These are phyloP conservation scores for Nesogale talazaci DNA, from an alignment of 2,113 vertebrate species.

Conservation along the genomic window DNA sequence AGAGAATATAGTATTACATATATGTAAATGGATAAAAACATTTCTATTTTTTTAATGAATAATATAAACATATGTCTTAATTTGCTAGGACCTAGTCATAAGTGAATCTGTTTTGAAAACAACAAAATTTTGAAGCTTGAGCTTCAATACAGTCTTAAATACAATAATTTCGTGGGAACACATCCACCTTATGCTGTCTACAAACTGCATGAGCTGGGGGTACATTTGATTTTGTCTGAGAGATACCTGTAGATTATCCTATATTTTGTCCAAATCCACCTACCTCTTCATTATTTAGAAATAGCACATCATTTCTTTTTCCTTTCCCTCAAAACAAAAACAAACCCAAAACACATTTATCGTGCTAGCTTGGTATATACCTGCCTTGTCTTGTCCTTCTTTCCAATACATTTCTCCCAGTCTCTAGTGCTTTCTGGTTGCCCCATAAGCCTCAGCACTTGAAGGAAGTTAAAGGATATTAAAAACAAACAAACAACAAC, in stretches of 20 bases:
- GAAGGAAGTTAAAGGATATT: not conserved
- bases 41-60: not conserved
- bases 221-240: not conserved
- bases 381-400: not conserved
- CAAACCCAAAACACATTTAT: not conserved
- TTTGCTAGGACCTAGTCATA: not conserved
- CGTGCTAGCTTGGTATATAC: not conserved
- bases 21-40: not conserved
- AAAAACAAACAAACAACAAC: not conserved
- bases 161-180: not conserved
- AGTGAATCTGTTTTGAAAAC: not conserved
- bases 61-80: not conserved
- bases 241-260: not conserved
- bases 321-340: not conserved
- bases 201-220: not conserved
- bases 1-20: too few species aligned
- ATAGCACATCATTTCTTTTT: not conserved
- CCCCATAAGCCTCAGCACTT: not conserved
- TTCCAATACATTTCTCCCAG: not conserved
- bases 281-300: not conserved
- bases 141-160: not conserved
- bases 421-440: not conserved
- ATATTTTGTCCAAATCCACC: not conserved
- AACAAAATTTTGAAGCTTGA: not conserved
- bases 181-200: not conserved